Conservation (phyloP, 2,888 invertebrate species). For the Nesidiocoris tenuis region DNA sequence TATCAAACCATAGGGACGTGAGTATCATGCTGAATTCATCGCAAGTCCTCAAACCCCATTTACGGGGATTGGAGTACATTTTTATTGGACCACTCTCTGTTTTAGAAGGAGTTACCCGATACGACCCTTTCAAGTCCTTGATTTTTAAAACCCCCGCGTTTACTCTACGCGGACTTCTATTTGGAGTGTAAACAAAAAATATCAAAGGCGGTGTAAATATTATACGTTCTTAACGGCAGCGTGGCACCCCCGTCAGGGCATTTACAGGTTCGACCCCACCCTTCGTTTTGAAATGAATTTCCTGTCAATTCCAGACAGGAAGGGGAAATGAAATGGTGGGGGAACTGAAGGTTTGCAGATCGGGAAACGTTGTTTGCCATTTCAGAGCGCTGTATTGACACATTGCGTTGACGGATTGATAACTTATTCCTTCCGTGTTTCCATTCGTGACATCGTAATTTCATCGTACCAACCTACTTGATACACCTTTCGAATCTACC, state of each 20-base stretch:
- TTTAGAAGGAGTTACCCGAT: too few relatives aligned
- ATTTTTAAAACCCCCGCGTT: too few relatives aligned
- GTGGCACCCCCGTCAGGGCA: not conserved
- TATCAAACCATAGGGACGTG: too few relatives aligned
- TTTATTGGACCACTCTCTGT: too few relatives aligned
- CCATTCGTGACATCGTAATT: not conserved
- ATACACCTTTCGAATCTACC: too few relatives aligned
- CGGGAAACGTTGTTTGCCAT: not conserved
- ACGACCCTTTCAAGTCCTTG: too few relatives aligned
- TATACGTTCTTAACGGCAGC: too few relatives aligned
- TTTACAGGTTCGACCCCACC: not conserved
- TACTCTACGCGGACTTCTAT: not conserved
- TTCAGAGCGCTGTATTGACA: not conserved
- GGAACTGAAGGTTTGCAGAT: not conserved
- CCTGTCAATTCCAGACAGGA: not conserved
- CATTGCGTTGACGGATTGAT: not conserved
- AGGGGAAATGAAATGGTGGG: not conserved
- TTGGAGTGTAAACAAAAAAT: not conserved
- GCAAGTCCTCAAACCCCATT: too few relatives aligned
- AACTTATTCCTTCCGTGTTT: not conserved
- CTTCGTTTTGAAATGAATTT: not conserved
- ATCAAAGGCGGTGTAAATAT: not conserved
- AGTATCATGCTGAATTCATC: too few relatives aligned
- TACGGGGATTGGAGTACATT: too few relatives aligned
- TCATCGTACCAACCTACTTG: too few relatives aligned